A percentile compares a stretch with the other conserved stretches of the same genome.
phyloP scores from a whole-genome alignment of 2,888 invertebrate genomes.

The Sarcophaga subvicina region DNA sequence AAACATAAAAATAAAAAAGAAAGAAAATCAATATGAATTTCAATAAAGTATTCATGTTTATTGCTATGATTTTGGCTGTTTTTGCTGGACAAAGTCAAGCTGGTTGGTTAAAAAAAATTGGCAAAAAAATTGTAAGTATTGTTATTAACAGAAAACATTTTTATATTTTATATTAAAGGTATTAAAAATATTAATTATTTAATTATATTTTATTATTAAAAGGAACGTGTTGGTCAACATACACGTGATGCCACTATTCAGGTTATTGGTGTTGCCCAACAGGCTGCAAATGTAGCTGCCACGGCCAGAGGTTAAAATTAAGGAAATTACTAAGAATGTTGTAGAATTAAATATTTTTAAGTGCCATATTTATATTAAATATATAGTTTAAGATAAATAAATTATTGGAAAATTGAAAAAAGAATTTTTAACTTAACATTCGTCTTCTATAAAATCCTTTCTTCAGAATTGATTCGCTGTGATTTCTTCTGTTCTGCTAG shows the following conservation, averaged over 20 bases:
- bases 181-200: background rate
- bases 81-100: constrained; percentile 75
- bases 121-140: constrained; percentile 75
- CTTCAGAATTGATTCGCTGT: too few species aligned
- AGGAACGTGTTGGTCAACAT: constrained; percentile 73
- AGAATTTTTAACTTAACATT: too few species aligned
- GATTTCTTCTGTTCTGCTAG: too few species aligned
- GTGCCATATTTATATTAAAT: too few species aligned
- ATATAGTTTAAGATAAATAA: too few species aligned
- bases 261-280: constrained; percentile 71
- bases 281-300: constrained; percentile 73
- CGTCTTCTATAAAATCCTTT: too few species aligned
- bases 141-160: background rate
- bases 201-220: background rate
- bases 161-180: background rate
- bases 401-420: too few species aligned
- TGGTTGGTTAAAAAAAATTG: constrained; percentile 77
- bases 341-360: too few species aligned
- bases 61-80: constrained; percentile 74
- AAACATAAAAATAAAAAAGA: background rate
- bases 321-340: too few species aligned
- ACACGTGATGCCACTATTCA: constrained; percentile 73
- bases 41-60: constrained; percentile 70
- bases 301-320: constrained; percentile 66
- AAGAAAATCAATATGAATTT: constrained; percentile 68